phyloP scores from a whole-genome alignment of 2,797 vertebrate genomes.

The Syngnathus acus region DNA sequence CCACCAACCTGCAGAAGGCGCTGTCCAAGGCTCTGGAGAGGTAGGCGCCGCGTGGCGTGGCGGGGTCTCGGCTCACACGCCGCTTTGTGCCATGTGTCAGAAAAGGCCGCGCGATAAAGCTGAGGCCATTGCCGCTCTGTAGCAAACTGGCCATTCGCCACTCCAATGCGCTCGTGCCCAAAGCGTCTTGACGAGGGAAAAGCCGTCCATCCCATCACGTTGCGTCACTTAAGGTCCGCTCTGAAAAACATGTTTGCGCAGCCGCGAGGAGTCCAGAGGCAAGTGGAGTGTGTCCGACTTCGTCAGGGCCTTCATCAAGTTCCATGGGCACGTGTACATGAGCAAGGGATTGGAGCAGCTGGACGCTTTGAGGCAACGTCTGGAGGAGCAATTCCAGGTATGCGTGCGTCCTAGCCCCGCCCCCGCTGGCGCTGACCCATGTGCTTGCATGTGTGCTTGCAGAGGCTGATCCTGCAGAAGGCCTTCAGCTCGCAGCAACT shows the following conservation, averaged over 20 bases:
- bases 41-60: constrained; percentile 46
- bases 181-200: no score
- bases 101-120: no score
- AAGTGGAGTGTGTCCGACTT: constrained; percentile 96
- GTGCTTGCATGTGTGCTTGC: constrained; percentile 12
- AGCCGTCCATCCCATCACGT: no score
- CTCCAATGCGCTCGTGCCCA: no score
- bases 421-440: not conserved
- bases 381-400: constrained; percentile 98
- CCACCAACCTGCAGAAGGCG: constrained; percentile 98
- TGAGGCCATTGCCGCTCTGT: no score
- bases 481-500: constrained; percentile 97
- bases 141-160: no score
- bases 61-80: no score
- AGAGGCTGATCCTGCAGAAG: constrained; percentile 91
- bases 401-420: not conserved
- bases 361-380: constrained; percentile 83
- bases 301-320: constrained; percentile 97
- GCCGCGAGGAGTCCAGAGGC: constrained; percentile 92
- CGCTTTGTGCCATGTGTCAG: no score
- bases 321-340: constrained; percentile 94
- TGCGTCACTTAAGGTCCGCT: not conserved
- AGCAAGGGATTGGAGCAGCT: constrained; percentile 92
- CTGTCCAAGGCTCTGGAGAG: constrained; percentile 98
- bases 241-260: constrained; percentile 32